These are phyloP conservation scores for Xestia ashworthii DNA, from an alignment of 2,888 invertebrate species.

Conservation along the genomic window DNA sequence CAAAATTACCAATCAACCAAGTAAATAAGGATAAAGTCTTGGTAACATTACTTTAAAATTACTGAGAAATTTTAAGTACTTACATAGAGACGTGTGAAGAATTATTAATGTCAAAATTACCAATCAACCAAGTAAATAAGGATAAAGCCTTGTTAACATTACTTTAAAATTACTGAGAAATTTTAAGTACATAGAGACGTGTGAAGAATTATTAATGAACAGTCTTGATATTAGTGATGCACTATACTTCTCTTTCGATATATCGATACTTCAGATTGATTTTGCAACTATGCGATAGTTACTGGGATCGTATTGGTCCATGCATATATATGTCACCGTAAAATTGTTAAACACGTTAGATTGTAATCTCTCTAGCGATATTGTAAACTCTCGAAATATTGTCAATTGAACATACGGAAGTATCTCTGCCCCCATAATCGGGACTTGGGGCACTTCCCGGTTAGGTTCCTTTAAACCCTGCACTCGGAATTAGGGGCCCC, in stretches of 20 bases:
- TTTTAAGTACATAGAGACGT: neutral
- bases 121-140: too few relatives aligned
- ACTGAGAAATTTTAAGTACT: slow-evolving; percentile 11
- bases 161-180: slow-evolving; percentile 6
- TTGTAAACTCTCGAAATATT: too few relatives aligned
- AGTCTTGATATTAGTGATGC: neutral
- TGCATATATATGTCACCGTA: too few relatives aligned
- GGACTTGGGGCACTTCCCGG: too few relatives aligned
- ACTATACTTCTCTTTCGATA: neutral
- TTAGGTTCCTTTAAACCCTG: too few relatives aligned
- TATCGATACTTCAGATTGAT: neutral
- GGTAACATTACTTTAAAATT: slow-evolving; percentile 6
- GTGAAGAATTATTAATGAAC: neutral
- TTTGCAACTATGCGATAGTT: neutral
- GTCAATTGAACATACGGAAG: too few relatives aligned
- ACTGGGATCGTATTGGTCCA: too few relatives aligned
- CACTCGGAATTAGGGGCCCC: too few relatives aligned
- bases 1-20: neutral
- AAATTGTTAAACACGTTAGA: too few relatives aligned
- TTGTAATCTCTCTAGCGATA: too few relatives aligned
- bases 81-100: neutral
- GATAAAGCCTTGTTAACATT: slow-evolving; percentile 1
- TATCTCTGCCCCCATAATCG: too few relatives aligned
- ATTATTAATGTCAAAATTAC: neutral
- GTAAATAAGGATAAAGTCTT: slow-evolving; percentile 1